Base-by-base conservation (phyloP, 64 coral and sea anemone genomes). In the Porites lutea region DNA sequence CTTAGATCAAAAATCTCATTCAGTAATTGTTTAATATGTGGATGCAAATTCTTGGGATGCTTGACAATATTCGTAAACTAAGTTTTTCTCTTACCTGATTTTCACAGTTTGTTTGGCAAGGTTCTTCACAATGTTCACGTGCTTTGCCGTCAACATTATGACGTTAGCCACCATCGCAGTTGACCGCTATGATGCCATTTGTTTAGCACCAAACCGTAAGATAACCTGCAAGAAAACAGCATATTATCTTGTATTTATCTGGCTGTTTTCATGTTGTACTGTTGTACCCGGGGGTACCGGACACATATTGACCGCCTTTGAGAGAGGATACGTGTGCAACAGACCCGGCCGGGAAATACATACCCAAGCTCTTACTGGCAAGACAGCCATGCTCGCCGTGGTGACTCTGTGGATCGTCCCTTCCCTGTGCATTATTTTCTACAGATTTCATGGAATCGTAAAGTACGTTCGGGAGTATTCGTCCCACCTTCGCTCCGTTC, bases 141-240 rank as follows among this genome's bases (percentile, higher is more conserved):
- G 64, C 57, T 94, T 94, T 49, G 92, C 92, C 19, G 86, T 94
- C 8, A 94, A 94, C 15, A 83, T 94, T 15, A 89, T 89, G 78
- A 94, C 92, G 47, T 52, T 94, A 57, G 86, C 92, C 5, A 65
- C 53, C 5, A 94, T 94, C 14, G 87, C 73, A 45, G 81, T 94
- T 75, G 92, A 94, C 81, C 86, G 92, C 15, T 83, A 94, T 54
- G 92, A 94, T 21, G 92, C 92, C 48, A 88, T 94, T 16, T 94
- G 86, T 47, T 61, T 77, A 13, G 62, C 88, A 19, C 77, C 92
- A 4, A 48, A 82, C 18, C 92, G 86, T 15, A 72, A 89, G 20
- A 82, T 94, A 49, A 94, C 92, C 19, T 57, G 48, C 49, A 22
- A 11, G 9, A 89, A 89, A 54, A 81, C 86, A 0, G 64, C 74